phyloP scores from a whole-genome alignment of 1,140 invertebrate genomes.

The Drosophila azteca region DNA sequence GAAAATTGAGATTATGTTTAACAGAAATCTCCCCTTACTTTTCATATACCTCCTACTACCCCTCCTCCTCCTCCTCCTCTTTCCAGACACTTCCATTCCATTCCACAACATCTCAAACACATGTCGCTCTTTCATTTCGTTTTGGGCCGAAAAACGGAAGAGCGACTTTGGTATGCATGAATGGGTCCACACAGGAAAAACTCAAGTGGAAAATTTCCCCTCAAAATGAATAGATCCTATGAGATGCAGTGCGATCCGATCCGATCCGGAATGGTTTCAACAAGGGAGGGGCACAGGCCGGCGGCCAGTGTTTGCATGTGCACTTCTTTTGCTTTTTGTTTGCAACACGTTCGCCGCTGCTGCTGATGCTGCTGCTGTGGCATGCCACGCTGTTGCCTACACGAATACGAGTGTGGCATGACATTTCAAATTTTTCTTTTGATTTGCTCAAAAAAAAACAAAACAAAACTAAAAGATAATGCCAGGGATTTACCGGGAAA shows the following conservation, averaged over 20 bases:
- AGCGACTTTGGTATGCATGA: constrained; percentile 61
- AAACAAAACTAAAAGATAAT: constrained; percentile 3
- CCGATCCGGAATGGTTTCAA: constrained; percentile 1
- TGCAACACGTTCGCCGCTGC: constrained; percentile 62
- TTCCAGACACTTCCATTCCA: constrained; percentile 4
- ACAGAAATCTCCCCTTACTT: constrained; percentile 16
- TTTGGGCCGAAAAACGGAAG: constrained; percentile 60
- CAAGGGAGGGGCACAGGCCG: no score
- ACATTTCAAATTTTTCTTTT: constrained; percentile 62
- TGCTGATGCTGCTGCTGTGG: background rate
- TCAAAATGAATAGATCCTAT: constrained; percentile 40
- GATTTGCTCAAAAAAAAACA: constrained; percentile 38
- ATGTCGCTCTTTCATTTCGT: constrained; percentile 57
- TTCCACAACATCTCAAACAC: constrained; percentile 62
- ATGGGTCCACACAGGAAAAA: constrained; percentile 45
- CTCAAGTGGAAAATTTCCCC: constrained; percentile 77
- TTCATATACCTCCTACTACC: constrained; percentile 1
- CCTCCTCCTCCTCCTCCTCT: constrained; percentile 1
- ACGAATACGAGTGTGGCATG: constrained; percentile 42
- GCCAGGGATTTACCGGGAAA: constrained; percentile 35
- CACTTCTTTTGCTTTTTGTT: constrained; percentile 61
- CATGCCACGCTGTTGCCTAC: constrained; percentile 46
- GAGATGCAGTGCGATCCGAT: constrained; percentile 23
- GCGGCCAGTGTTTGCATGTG: constrained; percentile 29
- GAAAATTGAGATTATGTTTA: constrained; percentile 73